Evolutionary conservation across 2,113 vertebrate genomes (phyloP).

Genomic region (Cavia porcellus): DNA sequence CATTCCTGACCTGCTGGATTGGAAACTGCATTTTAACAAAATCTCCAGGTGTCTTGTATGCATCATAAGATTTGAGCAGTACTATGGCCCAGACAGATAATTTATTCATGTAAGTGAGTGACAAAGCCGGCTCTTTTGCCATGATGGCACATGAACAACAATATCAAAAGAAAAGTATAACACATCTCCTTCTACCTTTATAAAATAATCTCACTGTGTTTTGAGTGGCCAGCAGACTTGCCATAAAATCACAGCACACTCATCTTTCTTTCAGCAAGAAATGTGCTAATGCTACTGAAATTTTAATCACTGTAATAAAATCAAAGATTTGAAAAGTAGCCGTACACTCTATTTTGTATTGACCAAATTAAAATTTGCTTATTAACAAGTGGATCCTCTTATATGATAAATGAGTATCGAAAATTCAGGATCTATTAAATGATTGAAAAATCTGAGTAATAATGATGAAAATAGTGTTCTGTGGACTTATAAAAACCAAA

Average conservation of each 20-base stretch:
- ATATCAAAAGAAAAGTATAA: not conserved
- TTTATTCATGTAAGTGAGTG: constrained; percentile 7
- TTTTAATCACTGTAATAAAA: constrained; percentile 64
- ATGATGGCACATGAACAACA: not conserved
- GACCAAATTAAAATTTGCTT: constrained; percentile 64
- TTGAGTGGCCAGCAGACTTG: constrained; percentile 2
- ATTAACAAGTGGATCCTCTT: constrained; percentile 51
- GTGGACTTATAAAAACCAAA: constrained; percentile 34
- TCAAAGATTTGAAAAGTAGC: constrained; percentile 15
- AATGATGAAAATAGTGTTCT: constrained; percentile 59
- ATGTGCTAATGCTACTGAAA: not conserved
- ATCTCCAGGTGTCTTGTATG: not conserved
- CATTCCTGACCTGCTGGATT: not conserved
- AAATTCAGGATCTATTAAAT: constrained; percentile 56
- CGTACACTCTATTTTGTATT: constrained; percentile 52
- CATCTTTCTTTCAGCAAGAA: constrained; percentile 30
- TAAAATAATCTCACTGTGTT: constrained; percentile 18
- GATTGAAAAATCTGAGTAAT: constrained; percentile 70
- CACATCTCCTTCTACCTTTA: not conserved
- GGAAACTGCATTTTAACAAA: constrained; percentile 21
- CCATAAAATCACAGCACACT: not conserved
- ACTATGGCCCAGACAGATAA: not conserved
- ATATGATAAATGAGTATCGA: constrained; percentile 37
- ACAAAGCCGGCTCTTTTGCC: constrained; percentile 27
- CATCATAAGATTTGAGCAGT: not conserved